phyloP scores from a whole-genome alignment of 2,797 vertebrate species.

The Ataeniobius toweri region DNA sequence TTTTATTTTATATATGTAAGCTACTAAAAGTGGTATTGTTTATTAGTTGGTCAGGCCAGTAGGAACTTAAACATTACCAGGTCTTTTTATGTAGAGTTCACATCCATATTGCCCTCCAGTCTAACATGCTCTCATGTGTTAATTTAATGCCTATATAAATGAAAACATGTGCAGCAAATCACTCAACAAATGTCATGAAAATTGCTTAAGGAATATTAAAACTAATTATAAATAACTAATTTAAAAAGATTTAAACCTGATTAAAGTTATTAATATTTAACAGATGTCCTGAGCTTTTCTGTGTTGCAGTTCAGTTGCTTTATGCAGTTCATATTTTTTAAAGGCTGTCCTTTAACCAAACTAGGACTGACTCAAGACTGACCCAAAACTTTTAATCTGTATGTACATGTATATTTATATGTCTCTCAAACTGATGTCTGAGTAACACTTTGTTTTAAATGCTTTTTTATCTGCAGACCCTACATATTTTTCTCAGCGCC shows the following conservation, averaged over 20 bases:
- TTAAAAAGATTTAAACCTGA: conserved; percentile 11
- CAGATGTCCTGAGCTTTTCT: background rate
- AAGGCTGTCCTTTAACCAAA: background rate
- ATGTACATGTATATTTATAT: no score
- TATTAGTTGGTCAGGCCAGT: background rate
- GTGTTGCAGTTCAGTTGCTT: background rate
- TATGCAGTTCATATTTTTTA: background rate
- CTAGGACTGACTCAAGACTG: no score
- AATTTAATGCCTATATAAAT: conserved; percentile 5
- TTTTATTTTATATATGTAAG: background rate
- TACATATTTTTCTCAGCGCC: conserved; percentile 1
- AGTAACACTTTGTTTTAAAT: background rate
- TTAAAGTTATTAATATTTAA: conserved; percentile 18
- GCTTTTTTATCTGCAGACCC: background rate
- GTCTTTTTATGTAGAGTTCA: background rate
- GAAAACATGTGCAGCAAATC: conserved; percentile 17
- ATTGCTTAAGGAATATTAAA: conserved; percentile 7
- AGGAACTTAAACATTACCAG: background rate
- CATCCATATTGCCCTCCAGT: background rate
- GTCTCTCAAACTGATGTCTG: background rate
- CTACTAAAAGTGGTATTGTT: background rate
- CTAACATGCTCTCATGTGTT: background rate
- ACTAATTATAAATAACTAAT: conserved; percentile 18
- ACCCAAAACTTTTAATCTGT: no score
- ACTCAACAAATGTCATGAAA: conserved; percentile 1